Base-by-base conservation (phyloP, 2,888 invertebrate genomes). In the Ophion slaviceki region DNA sequence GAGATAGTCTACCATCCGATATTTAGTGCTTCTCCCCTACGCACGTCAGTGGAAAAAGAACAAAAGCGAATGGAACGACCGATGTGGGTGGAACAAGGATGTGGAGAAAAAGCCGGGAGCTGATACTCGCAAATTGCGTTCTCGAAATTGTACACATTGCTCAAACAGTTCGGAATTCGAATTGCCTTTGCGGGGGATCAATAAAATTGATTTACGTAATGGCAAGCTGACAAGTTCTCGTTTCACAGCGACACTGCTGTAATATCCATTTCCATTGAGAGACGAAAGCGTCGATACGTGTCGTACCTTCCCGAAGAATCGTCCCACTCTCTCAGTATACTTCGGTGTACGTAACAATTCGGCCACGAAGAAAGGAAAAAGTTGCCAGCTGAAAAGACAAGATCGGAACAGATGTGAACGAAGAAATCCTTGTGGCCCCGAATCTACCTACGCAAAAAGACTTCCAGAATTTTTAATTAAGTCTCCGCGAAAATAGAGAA, bases 391-490 rank as follows among this genome's bases (percentile, higher is more conserved):
- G 17, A 59, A 36, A 57, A 68, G 24, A 78, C 17, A 62, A 57
- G 66, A 36, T 62, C 36, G 20, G 53, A 76, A 53, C 61, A 75
- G 75, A 64, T 40, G 45, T 47, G n/a, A 45, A 28, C 47, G 75
- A 62, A 75, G 62, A 64, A 40, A 64, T 17, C 45, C n/a, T 62
- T 72, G 53, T 24, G 14, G 28, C 10, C 40, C 36, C 57, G 68
- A 68, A 72, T 53, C 40, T 45, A 47, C 24, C 45, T 24, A 68
- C 57, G 67, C 62, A 71, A 77, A 80, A 64, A 53, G 70, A 80
- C 36, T 82, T 68, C 7, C 36, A 53, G 68, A 82, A 82, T 86
- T 80, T 32, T 80, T 80, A 86, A 86, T 86, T 82, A 86, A 86
- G 82, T 80, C 86, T 80, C 78, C 76, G 71, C 47, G 20, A 36